phyloP scores from a whole-genome alignment of 2,797 vertebrate species.

The Aplochiton taeniatus region DNA sequence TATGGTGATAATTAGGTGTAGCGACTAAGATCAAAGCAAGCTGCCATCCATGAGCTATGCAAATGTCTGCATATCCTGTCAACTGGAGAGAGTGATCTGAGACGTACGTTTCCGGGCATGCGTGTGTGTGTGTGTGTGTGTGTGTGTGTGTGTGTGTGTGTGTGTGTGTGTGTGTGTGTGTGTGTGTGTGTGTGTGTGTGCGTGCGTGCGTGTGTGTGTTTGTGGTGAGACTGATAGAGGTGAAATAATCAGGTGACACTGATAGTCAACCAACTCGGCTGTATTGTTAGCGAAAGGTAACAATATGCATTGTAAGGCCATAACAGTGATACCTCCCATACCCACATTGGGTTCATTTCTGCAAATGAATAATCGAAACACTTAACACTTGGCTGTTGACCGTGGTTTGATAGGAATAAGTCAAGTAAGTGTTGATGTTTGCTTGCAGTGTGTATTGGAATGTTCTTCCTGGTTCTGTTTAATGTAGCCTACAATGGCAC shows the following conservation, averaged over 20 bases:
- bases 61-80: constrained; percentile 59
- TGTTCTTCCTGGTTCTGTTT: constrained; percentile 50
- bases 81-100: constrained; percentile 52
- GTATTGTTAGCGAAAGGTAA: constrained; percentile 10
- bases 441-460: constrained; percentile 30
- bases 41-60: constrained; percentile 65
- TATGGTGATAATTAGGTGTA: constrained; percentile 63
- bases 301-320: no score
- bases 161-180: neutral
- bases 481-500: constrained; percentile 31
- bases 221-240: neutral
- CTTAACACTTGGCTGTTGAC: constrained; percentile 29
- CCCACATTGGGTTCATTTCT: no score
- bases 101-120: constrained; percentile 28
- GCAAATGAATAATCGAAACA: constrained; percentile 49
- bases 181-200: constrained; percentile 3
- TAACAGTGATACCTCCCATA: no score
- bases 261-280: constrained; percentile 42
- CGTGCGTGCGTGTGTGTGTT: no score
- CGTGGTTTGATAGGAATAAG: constrained; percentile 48
- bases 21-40: constrained; percentile 64
- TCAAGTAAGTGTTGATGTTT: constrained; percentile 52
- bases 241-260: constrained; percentile 19
- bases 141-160: constrained; percentile 26
- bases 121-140: constrained; percentile 10